phyloP scores from a whole-genome alignment of 1,140 invertebrate genomes.

The Procambarus virginalis region DNA sequence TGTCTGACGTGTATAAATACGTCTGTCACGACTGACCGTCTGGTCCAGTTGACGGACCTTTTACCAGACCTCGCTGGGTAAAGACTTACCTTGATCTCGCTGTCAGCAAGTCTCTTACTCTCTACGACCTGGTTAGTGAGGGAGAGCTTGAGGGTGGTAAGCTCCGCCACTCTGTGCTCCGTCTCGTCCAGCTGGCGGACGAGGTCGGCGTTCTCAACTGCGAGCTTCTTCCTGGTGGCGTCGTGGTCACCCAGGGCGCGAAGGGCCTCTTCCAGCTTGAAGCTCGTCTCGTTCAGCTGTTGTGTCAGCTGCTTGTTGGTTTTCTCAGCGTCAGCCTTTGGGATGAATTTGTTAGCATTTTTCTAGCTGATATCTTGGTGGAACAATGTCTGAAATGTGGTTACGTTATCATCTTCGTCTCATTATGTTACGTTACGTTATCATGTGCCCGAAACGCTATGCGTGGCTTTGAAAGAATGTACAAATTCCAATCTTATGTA shows the following conservation, averaged over 20 bases:
- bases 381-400: no score
- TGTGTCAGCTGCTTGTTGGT: slow-evolving; percentile 77
- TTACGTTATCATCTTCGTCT: no score
- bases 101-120: slow-evolving; percentile 68
- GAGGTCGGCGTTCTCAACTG: slow-evolving; percentile 77
- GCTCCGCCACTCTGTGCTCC: slow-evolving; percentile 77
- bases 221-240: slow-evolving; percentile 38
- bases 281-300: slow-evolving; percentile 77
- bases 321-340: slow-evolving; percentile 75
- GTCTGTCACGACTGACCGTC: no score
- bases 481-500: no score
- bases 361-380: no score
- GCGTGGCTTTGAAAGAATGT: no score
- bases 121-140: slow-evolving; percentile 48
- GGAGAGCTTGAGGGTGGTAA: slow-evolving; percentile 71
- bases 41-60: no score
- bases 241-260: slow-evolving; percentile 33
- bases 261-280: slow-evolving; percentile 76
- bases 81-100: slow-evolving; percentile 73
- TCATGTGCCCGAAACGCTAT: no score
- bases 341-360: background rate
- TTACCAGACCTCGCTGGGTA: no score
- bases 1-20: no score
- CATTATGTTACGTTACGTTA: no score
- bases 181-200: slow-evolving; percentile 78